Evolutionary conservation across 2,113 vertebrate species (phyloP).

Genomic region (Epinephelus cyanopodus): DNA sequence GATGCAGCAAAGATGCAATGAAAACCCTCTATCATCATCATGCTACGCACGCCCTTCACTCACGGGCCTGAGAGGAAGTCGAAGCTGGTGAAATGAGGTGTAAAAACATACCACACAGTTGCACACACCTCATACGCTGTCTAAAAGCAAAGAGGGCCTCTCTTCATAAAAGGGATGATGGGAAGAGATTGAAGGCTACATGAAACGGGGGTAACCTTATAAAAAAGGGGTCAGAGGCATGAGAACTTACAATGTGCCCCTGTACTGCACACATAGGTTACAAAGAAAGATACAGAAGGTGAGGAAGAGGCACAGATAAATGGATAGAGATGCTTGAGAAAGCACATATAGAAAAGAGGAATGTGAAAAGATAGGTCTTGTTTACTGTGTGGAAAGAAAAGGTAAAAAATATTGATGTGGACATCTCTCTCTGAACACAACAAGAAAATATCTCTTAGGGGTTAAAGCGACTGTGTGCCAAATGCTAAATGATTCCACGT

Average conservation of each 20-base stretch:
- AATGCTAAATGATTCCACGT: neutral
- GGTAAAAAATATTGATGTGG: slow-evolving; percentile 41
- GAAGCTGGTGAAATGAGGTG: slow-evolving; percentile 9
- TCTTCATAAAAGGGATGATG: slow-evolving; percentile 41
- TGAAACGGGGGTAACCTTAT: slow-evolving; percentile 36
- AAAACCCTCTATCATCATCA: slow-evolving; percentile 40
- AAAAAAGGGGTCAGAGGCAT: slow-evolving; percentile 53
- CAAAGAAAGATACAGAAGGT: neutral
- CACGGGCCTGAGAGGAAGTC: slow-evolving; percentile 24
- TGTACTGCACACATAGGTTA: neutral
- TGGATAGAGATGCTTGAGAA: neutral
- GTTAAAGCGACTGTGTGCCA: neutral
- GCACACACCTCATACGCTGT: neutral
- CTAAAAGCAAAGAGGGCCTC: slow-evolving; percentile 50
- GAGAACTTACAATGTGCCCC: slow-evolving; percentile 14
- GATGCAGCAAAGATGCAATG: neutral
- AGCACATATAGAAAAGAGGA: neutral
- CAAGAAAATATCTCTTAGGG: slow-evolving; percentile 2
- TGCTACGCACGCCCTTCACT: neutral
- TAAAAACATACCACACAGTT: slow-evolving; percentile 9
- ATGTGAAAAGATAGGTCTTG: neutral
- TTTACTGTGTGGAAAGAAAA: slow-evolving; percentile 23
- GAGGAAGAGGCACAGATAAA: neutral
- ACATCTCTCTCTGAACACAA: slow-evolving; percentile 2
- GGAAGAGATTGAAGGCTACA: slow-evolving; percentile 47